phyloP scores from a whole-genome alignment of 2,888 invertebrate genomes.

The Mesorhabditis sp. region DNA sequence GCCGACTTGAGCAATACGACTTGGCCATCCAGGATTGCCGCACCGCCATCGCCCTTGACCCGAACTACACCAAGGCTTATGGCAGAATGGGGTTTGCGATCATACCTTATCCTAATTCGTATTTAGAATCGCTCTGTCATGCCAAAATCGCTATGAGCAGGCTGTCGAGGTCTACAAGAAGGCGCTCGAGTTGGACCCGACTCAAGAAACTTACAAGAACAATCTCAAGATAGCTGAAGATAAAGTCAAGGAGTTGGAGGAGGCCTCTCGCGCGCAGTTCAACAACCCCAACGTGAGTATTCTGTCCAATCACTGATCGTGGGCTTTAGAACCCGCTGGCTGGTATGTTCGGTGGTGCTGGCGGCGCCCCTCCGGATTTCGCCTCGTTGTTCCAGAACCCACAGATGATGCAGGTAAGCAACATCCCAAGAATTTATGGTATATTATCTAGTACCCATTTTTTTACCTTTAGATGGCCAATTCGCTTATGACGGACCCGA shows the following conservation, averaged over 20 bases:
- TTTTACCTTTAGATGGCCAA: constrained; percentile 21
- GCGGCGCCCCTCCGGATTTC: constrained; percentile 30
- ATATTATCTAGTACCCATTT: not conserved
- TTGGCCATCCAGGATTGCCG: constrained; percentile 85
- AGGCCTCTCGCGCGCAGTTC: constrained; percentile 11
- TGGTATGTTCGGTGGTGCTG: constrained; percentile 29
- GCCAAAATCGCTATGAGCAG: constrained; percentile 76
- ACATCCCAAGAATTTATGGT: not conserved
- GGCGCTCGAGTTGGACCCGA: constrained; percentile 84
- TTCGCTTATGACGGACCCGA: constrained; percentile 68
- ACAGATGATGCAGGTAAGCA: constrained; percentile 69
- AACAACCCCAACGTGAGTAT: not conserved
- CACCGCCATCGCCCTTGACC: constrained; percentile 81
- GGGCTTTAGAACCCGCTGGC: constrained; percentile 27
- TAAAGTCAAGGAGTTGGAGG: constrained; percentile 60
- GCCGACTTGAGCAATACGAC: constrained; percentile 78
- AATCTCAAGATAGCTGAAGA: constrained; percentile 75
- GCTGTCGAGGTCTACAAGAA: constrained; percentile 81
- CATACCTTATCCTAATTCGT: not conserved
- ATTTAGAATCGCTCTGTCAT: constrained; percentile 74
- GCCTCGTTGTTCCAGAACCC: constrained; percentile 73
- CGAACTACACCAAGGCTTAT: constrained; percentile 77
- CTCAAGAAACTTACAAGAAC: constrained; percentile 81
- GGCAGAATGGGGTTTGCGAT: constrained; percentile 51
- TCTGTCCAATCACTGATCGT: not conserved